Percentiles rank a stretch among this genome's conserved stretches.
Conservation (phyloP, 2,888 invertebrate species). For the Chymomyza amoena region DNA sequence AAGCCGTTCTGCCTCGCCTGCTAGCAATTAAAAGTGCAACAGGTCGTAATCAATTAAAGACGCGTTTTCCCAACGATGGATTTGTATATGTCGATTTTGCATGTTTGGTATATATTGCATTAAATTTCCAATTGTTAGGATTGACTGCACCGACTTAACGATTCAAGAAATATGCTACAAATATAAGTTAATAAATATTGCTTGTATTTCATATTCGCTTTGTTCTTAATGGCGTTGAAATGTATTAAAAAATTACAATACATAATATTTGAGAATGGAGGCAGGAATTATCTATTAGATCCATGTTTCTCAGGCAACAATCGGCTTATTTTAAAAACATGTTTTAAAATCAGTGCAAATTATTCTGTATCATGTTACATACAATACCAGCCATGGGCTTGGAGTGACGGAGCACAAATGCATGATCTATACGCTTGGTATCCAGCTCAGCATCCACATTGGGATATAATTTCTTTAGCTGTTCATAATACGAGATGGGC, state of each 20-base stretch:
- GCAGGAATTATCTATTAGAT: not conserved
- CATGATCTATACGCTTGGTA: conserved; percentile 84
- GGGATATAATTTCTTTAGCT: conserved; percentile 82
- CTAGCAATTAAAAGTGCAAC: conserved; percentile 44
- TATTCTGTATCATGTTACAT: conserved; percentile 74
- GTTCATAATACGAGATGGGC: conserved; percentile 85
- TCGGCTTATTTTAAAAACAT: conserved; percentile 10
- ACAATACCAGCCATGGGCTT: conserved; percentile 80
- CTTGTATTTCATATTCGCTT: not conserved
- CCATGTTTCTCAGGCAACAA: conserved; percentile 28
- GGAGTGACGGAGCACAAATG: conserved; percentile 87
- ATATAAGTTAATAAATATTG: not conserved
- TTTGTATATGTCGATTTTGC: too few relatives aligned
- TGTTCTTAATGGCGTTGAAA: not conserved
- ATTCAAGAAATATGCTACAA: too few relatives aligned
- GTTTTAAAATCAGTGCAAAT: conserved; percentile 30
- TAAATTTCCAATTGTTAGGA: too few relatives aligned
- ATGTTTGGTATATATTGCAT: too few relatives aligned
- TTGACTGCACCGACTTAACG: not conserved
- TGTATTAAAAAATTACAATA: not conserved
- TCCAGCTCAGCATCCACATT: conserved; percentile 83
- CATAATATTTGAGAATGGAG: not conserved
- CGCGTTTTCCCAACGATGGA: too few relatives aligned
- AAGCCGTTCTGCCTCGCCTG: conserved; percentile 54
- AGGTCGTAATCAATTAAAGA: too few relatives aligned